Evolutionary conservation across 1,140 invertebrate species (phyloP), one percentile per base, ranked within the genome.

Genomic region (Platyura marginata): DNA sequence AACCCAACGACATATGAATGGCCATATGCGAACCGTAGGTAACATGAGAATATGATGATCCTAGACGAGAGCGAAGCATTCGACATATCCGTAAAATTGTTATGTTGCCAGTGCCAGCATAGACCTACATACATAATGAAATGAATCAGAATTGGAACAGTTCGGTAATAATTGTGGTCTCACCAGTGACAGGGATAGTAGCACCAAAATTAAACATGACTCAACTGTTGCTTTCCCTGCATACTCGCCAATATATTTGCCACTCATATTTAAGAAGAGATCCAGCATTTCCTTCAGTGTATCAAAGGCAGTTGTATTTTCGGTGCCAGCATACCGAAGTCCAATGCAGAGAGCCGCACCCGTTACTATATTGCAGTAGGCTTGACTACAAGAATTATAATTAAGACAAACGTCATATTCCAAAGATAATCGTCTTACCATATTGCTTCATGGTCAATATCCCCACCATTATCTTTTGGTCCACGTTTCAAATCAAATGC

Each of bases 291-390:
- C 40, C 3, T 55, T 47, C 3, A 89, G 64, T 1, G 80, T 79
- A 51, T 78, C 69, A 45, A 81, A 84, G 2, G 92, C 92, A 42
- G 77, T 70, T 44, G 74, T 65, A 61, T 91, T 80, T 35, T 83
- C 85, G 5, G 90, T 85, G 35, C 94, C 94, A 13, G 93, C 92
- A 68, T 85, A 97, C 52, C 86, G 83, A 8, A 98, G 65, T 2
- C 89, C 92, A 45, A 98, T 62, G n/a, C 86, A 84, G 66, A 98
- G 83, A 55, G 89, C 91, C 9, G 87, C 88, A 23, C 93, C 94
- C 22, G 89, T 84, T 39, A 95, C 71, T 44, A 96, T 92, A 59
- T 95, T 94, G 60, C 89, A 94, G 63, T 93, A 96, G 0, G 90
- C 89, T 70, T 98, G 92, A 52, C 84, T 85, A 58, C 34, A 70